Base-by-base conservation (phyloP, 2,888 invertebrate genomes). In the Xanthorhoe designata region DNA sequence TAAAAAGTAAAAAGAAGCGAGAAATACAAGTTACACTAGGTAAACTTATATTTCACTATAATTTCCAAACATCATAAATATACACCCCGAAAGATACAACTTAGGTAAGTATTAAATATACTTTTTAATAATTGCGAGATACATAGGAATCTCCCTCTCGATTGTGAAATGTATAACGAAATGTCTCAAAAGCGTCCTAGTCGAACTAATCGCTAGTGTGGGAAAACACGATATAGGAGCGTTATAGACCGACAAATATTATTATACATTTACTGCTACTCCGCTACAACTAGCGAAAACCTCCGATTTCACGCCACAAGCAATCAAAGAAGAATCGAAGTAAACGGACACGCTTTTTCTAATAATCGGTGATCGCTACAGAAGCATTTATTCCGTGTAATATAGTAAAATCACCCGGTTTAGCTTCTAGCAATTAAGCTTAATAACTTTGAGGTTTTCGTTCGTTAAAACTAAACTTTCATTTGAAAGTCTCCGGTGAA, bases 281-380 rank as follows among this genome's bases (percentile, higher is more conserved):
- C 19, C 54, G 68, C 56, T 61, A 64, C 61, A 69, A 65, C 71
- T 69, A 71, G 73, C 73, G 69, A 71, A 73, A 64, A 70, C 60
- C 55, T 57, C 60, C 60, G 64, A 73, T 73, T 71, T 67, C 66
- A 73, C 70, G 71, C 67, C 56, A 61, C 54, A 61, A 64, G 64
- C 71, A 73, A 73, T 71, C 71, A 71, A 66, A 67, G 66, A 61
- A 85, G 15, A 24, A 80, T 42, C 13, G 38, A 13, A 42, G 38
- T 42, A 42, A 13, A 42, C 38, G 78, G 87, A 82, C 75, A 91
- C 88, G 90, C 88, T 91, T 88, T 90, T 90, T 87, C 84, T 78
- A 75, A 80, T 86, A 85, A 87, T 88, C 84, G 83, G 74, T 82
- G 86, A 87, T 87, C 81, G 78, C 85, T 79, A 83, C 91, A 87